Base-by-base conservation (phyloP, 2,888 invertebrate species). In the Leucophenga maculata region DNA sequence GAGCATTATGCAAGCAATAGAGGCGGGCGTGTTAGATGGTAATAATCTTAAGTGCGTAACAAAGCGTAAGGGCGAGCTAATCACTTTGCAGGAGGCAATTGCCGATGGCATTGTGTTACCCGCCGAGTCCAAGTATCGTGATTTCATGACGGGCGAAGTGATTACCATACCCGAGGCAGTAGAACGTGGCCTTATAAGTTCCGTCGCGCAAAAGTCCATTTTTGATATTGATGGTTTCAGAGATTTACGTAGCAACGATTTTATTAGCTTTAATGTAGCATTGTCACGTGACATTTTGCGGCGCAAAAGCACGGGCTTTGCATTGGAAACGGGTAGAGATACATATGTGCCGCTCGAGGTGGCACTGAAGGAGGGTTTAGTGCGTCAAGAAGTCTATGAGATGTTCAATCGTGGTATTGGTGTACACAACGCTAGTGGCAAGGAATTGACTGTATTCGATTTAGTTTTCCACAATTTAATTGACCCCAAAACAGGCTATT, bases 211-310 rank as follows among this genome's bases (percentile, higher is more conserved):
- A 86, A 94, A 94, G 87, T 95, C 95, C 1, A 94, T 97, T 78
- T 97, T 97, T 86, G 95, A 97, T 87, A 95, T 98, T 72, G 96
- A 97, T 79, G 97, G 95, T 68, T 95, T 97, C 85, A 94, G 93
- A 85, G 95, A 96, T 88, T 93, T 94, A 0, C 91, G 93, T 80
- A 94, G 94, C 65, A 93, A 92, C 48, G 94, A 95, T 85, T 94
- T 93, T 85, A 91, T 97, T 79, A 95, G 95, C 76, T 94, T 97
- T 82, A 96, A 96, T 88, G 91, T 92, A 72, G 96, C 96, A 50
- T 89, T 94, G 73, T 91, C 93, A 70, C 94, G 93, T 82, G 94
- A 94, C 75, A 90, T 94, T 84, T 90, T 97, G 60, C 93, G 94
- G 86, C 92, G 93, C 82, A 93, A 92, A 79, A 92, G 92, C 69